Percentiles rank a stretch among this genome's conserved stretches.
phyloP scores from a whole-genome alignment of 2,113 vertebrate genomes.

The Camelus dromedarius region DNA sequence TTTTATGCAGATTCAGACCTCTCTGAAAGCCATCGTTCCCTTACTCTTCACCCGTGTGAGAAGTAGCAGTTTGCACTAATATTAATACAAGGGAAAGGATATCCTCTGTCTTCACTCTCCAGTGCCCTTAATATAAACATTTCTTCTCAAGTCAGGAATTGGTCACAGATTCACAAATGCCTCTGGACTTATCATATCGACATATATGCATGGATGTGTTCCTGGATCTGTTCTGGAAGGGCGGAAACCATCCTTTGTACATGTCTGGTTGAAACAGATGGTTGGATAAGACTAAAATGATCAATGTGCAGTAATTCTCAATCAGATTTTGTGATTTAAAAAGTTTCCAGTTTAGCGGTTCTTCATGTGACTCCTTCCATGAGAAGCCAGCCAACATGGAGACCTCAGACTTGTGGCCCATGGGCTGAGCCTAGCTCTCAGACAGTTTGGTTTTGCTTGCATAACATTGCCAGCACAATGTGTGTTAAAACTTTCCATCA shows the following conservation, averaged over 20 bases:
- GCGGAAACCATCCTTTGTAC: background rate
- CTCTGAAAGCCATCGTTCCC: background rate
- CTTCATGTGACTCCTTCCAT: background rate
- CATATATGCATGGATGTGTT: background rate
- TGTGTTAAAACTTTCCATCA: background rate
- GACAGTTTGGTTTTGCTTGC: background rate
- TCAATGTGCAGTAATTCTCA: background rate
- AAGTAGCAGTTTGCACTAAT: background rate
- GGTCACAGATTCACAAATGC: background rate
- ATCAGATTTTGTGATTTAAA: slow-evolving; percentile 4
- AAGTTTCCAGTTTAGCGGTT: background rate
- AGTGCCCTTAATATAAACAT: background rate
- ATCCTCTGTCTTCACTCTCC: background rate
- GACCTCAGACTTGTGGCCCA: background rate
- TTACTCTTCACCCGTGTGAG: background rate
- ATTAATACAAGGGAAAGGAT: background rate
- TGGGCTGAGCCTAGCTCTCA: background rate
- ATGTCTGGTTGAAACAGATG: background rate
- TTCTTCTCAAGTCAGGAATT: background rate
- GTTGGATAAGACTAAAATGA: background rate
- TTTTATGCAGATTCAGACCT: background rate
- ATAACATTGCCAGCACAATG: background rate
- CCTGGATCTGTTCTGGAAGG: background rate
- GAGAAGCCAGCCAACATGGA: background rate
- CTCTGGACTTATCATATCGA: background rate